Evolutionary conservation across 2,888 invertebrate genomes (phyloP), one percentile per base, ranked within the genome.

Genomic region (Cerastis rubricosa): DNA sequence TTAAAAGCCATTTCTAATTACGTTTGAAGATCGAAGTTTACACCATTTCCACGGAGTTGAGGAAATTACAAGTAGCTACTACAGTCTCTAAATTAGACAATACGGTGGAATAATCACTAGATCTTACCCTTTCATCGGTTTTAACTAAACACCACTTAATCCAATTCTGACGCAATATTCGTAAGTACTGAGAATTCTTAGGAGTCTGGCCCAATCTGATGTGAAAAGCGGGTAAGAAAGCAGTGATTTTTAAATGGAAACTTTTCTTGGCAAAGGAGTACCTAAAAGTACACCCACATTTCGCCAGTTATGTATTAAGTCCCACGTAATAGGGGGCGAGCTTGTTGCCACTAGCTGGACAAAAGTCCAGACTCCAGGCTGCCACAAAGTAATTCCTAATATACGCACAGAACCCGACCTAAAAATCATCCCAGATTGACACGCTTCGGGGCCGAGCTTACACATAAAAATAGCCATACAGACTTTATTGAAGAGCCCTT

Each of bases 121-220:
- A 85, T 83, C 81, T 87, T 75, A 84, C 87, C 91, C 88, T 90
- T 90, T 90, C 90, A 91, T 90, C 85, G 90, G 89, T 88, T 90
- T 88, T 89, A 88, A 88, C 89, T 90, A 90, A 90, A 90, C 87
- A 90, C 89, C 88, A 83, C 88, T 91, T 90, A 92, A 93, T 92
- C 90, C 89, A 87, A 88, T 90, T 88, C 88, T 78, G 85, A 84
- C 81, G 84, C 86, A 87, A 90, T 90, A 90, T 90, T 90, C 85
- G 80, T 67, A 78, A 81, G 80, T 83, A 84, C 81, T 81, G 74
- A 75, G 79, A 80, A 85, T 85, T 84, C 77, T 65, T 64, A 74
- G 45, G 64, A 47, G 57, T 63, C n/a, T 80, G 83, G 85, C 61
- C 3, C 57, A 88, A 89, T 74, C 40, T 70, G 61, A 17, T n/a